Percentiles rank a stretch among this genome's conserved stretches.
These are phyloP conservation scores for Eucera pruinosa DNA, from an alignment of 2,888 invertebrate species.

Conservation along the genomic window DNA sequence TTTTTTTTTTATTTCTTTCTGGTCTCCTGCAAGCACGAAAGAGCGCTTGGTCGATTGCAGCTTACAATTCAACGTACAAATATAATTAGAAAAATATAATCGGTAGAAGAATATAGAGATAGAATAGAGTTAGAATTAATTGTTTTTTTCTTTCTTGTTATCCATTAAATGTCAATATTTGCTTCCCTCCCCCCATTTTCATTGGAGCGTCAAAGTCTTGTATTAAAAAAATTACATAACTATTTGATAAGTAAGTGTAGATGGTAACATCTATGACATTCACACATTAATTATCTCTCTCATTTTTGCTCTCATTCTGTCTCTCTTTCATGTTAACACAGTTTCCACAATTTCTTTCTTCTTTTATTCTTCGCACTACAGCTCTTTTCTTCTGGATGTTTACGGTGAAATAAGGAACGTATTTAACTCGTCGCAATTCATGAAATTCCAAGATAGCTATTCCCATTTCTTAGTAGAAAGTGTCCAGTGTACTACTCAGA, in stretches of 20 bases:
- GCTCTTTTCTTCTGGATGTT: background rate
- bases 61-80: slow-evolving; percentile 84
- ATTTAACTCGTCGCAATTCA: background rate
- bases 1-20: slow-evolving; percentile 18
- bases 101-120: slow-evolving; percentile 84
- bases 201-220: slow-evolving; percentile 74
- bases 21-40: slow-evolving; percentile 72
- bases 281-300: slow-evolving; percentile 18
- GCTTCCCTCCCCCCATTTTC: slow-evolving; percentile 47
- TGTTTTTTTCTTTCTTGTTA: slow-evolving; percentile 62
- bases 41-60: slow-evolving; percentile 78
- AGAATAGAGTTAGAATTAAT: slow-evolving; percentile 83
- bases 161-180: slow-evolving; percentile 69
- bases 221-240: slow-evolving; percentile 59
- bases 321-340: background rate
- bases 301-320: background rate
- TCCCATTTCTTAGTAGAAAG: background rate
- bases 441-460: background rate
- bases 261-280: slow-evolving; percentile 49
- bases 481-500: background rate
- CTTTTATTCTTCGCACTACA: background rate
- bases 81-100: slow-evolving; percentile 84
- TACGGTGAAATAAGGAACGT: slow-evolving; percentile 3
- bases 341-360: background rate
- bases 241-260: slow-evolving; percentile 52